phyloP scores from a whole-genome alignment of 2,113 vertebrate species.

The Piprites chloris region DNA sequence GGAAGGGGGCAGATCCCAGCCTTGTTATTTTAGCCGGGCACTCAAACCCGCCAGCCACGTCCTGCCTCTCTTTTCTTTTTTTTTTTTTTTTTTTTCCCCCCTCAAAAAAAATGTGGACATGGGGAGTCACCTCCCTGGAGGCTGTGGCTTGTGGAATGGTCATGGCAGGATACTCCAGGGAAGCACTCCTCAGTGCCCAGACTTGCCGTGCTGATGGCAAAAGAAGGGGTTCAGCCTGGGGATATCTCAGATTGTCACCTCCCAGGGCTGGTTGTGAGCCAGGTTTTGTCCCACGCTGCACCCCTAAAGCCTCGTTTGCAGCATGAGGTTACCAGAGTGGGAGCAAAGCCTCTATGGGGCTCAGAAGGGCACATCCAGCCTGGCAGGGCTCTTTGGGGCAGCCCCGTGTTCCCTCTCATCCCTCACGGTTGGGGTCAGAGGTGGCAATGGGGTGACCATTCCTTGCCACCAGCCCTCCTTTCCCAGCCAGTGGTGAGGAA shows the following conservation, averaged over 20 bases:
- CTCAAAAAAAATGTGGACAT: not conserved
- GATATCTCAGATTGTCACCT: not conserved
- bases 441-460: not conserved
- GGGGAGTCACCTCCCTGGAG: not conserved
- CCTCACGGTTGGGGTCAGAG: accelerated
- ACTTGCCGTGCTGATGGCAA: accelerated
- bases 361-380: accelerated
- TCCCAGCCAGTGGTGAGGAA: not conserved
- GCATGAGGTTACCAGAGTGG: too few relatives aligned
- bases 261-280: not conserved
- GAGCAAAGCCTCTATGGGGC: not conserved
- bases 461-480: not conserved
- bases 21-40: not conserved
- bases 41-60: not conserved
- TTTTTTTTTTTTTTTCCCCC: not conserved
- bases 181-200: accelerated
- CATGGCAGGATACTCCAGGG: not conserved
- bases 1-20: not conserved
- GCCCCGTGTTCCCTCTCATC: accelerated
- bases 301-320: not conserved
- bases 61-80: not conserved
- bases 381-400: not conserved
- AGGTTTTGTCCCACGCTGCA: not conserved
- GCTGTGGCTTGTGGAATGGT: accelerated
- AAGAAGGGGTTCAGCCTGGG: not conserved